Conservation (phyloP, 2,797 vertebrate genomes). For the Decapterus maruadsi region DNA sequence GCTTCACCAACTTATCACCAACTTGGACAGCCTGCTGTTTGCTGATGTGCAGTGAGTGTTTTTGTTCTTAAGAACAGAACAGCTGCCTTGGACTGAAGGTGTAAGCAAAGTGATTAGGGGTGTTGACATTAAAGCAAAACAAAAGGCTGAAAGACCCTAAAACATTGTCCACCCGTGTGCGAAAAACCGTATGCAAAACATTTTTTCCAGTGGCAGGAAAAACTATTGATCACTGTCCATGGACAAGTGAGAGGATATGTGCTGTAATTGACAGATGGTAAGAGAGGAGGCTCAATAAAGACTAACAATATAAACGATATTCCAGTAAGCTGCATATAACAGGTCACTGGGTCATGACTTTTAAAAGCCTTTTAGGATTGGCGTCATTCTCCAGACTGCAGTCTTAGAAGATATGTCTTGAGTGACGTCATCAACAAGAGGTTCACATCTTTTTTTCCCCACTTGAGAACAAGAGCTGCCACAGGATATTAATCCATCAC, state of each 20-base stretch:
- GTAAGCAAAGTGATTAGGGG: background rate
- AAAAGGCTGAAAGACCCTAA: background rate
- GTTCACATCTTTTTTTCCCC: background rate
- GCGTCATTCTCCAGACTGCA: background rate
- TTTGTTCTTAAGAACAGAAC: background rate
- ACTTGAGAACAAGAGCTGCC: background rate
- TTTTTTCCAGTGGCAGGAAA: background rate
- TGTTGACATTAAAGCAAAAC: background rate
- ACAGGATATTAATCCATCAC: background rate
- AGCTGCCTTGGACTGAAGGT: background rate
- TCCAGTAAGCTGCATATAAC: conserved; percentile 1
- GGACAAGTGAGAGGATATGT: background rate
- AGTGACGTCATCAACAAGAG: background rate
- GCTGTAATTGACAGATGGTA: background rate
- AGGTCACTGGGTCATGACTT: conserved; percentile 18
- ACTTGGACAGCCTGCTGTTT: background rate
- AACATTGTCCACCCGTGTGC: background rate
- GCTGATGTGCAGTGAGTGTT: background rate
- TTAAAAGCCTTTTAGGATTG: background rate
- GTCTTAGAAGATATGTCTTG: background rate
- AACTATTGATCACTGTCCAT: background rate
- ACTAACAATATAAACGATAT: background rate
- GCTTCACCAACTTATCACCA: background rate
- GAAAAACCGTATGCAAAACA: background rate
- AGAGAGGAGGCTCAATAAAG: conserved; percentile 5